Evolutionary conservation across 1,140 invertebrate species (phyloP).

Genomic region (Drosophila cardini): DNA sequence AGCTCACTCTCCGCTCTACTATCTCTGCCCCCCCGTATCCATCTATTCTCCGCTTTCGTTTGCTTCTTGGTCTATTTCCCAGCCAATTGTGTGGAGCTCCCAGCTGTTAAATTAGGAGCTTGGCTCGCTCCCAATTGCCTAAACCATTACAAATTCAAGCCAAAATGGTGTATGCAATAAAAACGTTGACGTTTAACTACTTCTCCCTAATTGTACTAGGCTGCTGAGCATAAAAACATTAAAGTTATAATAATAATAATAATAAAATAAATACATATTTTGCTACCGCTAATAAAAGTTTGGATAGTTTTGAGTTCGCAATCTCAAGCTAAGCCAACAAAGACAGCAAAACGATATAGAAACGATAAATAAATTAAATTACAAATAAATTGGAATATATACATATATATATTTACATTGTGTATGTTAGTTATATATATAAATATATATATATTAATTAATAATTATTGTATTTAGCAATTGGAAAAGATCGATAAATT

Average conservation of each 20-base stretch:
- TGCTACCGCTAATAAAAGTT: constrained; percentile 53
- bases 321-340: constrained; percentile 59
- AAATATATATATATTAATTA: constrained; percentile 42
- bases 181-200: constrained; percentile 46
- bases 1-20: constrained; percentile 14
- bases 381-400: constrained; percentile 61
- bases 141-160: constrained; percentile 55
- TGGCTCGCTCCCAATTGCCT: constrained; percentile 28
- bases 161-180: constrained; percentile 47
- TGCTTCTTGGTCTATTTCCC: constrained; percentile 34
- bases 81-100: constrained; percentile 24
- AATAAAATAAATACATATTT: constrained; percentile 51
- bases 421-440: constrained; percentile 68
- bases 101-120: constrained; percentile 24
- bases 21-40: not conserved
- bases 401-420: constrained; percentile 69
- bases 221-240: constrained; percentile 34
- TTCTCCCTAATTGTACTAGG: constrained; percentile 46
- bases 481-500: constrained; percentile 68
- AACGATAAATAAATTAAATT: constrained; percentile 29
- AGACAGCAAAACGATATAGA: constrained; percentile 49
- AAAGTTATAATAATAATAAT: constrained; percentile 19
- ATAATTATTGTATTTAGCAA: constrained; percentile 72
- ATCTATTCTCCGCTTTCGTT: constrained; percentile 30
- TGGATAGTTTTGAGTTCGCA: constrained; percentile 39